Evolutionary conservation across 35 echinoderm and acorn worm species (phyloP), one percentile per base, ranked within the genome.

Genomic region (Apostichopus japonicus): DNA sequence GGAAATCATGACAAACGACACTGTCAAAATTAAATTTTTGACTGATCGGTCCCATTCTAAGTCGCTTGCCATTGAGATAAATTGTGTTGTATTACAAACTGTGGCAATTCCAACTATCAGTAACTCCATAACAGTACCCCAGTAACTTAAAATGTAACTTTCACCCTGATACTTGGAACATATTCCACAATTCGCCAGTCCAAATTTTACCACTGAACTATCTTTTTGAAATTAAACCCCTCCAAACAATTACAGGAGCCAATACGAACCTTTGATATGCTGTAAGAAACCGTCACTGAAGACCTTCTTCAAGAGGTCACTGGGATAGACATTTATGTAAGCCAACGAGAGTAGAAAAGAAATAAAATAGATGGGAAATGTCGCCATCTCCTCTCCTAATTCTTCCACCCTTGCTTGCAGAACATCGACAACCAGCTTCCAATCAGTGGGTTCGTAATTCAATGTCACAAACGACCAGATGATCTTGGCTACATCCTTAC

Each of bases 391-490:
- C 2, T 65, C 83, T 25, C 44, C 23, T 11, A 94, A 78, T 0
- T 90, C 67, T 73, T 89, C 86, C 22, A 51, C 62, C 17, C 86
- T 89, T 8, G 15, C 72, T 4, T 92, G 54, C 10, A 94, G 25
- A 33, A 82, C 54, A 11, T 80, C 90, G 23, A 94, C 6, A 23
- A 96, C 24, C 0, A 25, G 54, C 53, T 61, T 84, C 23, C 90
- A 77, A 77, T 94, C 27, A 6, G 52, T 24, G 23, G 95, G 95
- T 54, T 24, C 61, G 56, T 94, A 96, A 80, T 94, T 94, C 10
- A 96, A 82, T 0, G 95, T 94, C 10, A 63, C 93, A 87, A 78
- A 96, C 3, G 95, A 94, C 95, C 95, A 96, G 1, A 96, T 17
- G 7, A 94, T 51, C 62, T 96, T 96, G 27, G 95, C 87, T 1